Base-by-base conservation (phyloP, 2,113 vertebrate species). In the Tyto alba region DNA sequence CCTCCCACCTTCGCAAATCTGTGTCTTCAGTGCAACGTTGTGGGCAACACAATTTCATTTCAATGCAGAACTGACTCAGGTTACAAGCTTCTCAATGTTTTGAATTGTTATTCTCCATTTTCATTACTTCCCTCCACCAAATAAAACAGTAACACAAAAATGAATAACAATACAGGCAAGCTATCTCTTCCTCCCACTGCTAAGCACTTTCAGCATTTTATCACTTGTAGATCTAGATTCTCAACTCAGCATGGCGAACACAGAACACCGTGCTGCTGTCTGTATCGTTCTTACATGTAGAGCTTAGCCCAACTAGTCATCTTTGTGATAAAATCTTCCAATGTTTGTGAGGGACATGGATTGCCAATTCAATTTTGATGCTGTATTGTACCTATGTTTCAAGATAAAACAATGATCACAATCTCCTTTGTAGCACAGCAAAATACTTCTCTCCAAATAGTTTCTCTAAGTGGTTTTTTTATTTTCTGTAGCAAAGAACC, bases 211-310 rank as follows among this genome's bases (percentile, higher is more conserved):
- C 73, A 66, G 91, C 32, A 22, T 43, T 81, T 38, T 53, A 69
- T 56, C 84, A 91, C 74, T 66, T 88, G 95, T 86, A 52, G 88
- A 86, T 89, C 12, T 14, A 27, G 77, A 41, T 86, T 48, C 73
- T 72, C 73, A 41, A 4, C 19, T 18, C 60, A 93, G 60, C 60
- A 38, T 1, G 2, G 38, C 1, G 32, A 92, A 26, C 75, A 62
- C 60, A 40, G 40, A 60, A 25, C 3, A 2, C 1, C 0, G 73
- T 21, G 16, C 67, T 69, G 52, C 29, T 62, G 18, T 7, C 64
- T 72, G 50, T 2, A 62, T 13, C 38, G 1, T 45, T 53, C 57
- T 36, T 6, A 48, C 36, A 75, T 0, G 0, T 0, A 81, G 29
- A 69, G 52, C 56, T 78, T 30, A 60, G 57, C 83, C 34, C 64